Base-by-base conservation (phyloP, 2,113 vertebrate species). In the Channa maculata region DNA sequence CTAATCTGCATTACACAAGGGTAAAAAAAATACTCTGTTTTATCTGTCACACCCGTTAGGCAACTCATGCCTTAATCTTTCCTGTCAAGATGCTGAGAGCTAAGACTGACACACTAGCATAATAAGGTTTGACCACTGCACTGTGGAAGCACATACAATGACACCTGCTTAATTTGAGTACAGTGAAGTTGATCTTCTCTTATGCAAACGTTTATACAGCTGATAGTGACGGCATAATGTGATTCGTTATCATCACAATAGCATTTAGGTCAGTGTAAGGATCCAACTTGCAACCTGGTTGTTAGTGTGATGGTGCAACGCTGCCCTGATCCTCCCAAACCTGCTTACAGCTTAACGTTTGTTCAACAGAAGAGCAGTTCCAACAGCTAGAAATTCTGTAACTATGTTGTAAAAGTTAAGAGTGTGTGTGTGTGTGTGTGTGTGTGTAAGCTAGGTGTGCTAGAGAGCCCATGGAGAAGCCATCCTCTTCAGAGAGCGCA, bases 381-480 rank as follows among this genome's bases (percentile, higher is more conserved):
- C 15, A 1, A 34, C 14, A 9, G 11, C 14, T 1, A 13, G 14
- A 41, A 52, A 8, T 12, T 39, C 24, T 9, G 10, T 41, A 7
- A 24, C 13, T 5, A 2, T 41, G 36, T 8, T 66, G 36, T 53
- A 5, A 11, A n/a, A 48, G 34, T 61, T n/a, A n/a, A n/a, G n/a
- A n/a, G 24, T 65, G 24, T 55, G 14, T 76, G 13, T 66, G 4
- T 83, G 24, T 50, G 24, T 65, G 24, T 55, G 14, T 76, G 13
- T 66, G 4, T 83, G 24, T 62, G 12, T 38, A 8, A 65, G 41
- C 10, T 62, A 89, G 86, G 75, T 83, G 77, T 76, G 79, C 67
- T 44, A 67, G 53, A 55, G 69, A 63, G 61, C 51, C 57, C 58
- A 91, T 91, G 91, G 90, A 91, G 72, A 84, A 85, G 73, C 65